phyloP scores from a whole-genome alignment of 1,140 invertebrate genomes.

The Bilobella aurantiaca region DNA sequence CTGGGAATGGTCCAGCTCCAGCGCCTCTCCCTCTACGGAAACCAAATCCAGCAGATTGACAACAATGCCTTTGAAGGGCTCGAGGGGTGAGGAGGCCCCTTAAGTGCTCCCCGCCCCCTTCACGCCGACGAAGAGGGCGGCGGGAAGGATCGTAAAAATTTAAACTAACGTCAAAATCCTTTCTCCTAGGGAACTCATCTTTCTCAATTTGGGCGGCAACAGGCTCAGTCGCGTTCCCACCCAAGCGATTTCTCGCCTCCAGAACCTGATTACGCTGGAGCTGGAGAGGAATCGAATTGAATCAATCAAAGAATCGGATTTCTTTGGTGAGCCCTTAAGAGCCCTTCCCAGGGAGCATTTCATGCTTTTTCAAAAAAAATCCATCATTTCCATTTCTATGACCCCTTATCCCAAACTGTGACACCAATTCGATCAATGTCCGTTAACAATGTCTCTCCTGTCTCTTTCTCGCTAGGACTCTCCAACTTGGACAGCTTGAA shows the following conservation, averaged over 20 bases:
- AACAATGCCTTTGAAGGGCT: slow-evolving; percentile 69
- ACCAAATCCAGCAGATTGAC: slow-evolving; percentile 66
- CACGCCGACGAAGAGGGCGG: too few species aligned
- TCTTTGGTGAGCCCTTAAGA: slow-evolving; percentile 53
- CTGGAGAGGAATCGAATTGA: slow-evolving; percentile 74
- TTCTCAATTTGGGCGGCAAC: slow-evolving; percentile 76
- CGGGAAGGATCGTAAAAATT: too few species aligned
- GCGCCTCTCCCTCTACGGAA: slow-evolving; percentile 77
- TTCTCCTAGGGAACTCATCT: slow-evolving; percentile 59
- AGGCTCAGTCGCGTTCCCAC: slow-evolving; percentile 63
- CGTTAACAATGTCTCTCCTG: not conserved
- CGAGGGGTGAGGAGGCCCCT: slow-evolving; percentile 58
- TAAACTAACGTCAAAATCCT: not conserved
- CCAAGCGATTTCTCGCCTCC: slow-evolving; percentile 59
- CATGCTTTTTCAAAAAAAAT: not conserved
- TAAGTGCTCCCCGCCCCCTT: not conserved
- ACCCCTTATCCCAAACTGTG: too few species aligned
- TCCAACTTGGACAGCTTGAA: slow-evolving; percentile 67
- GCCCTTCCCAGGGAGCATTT: too few species aligned
- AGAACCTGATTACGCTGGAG: slow-evolving; percentile 70
- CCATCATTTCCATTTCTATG: not conserved
- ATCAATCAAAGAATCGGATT: slow-evolving; percentile 65
- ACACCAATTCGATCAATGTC: too few species aligned
- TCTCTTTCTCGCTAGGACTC: slow-evolving; percentile 48
- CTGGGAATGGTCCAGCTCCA: slow-evolving; percentile 71